Evolutionary conservation across 2,888 invertebrate genomes (phyloP).

Genomic region (Amaurobius ferox): DNA sequence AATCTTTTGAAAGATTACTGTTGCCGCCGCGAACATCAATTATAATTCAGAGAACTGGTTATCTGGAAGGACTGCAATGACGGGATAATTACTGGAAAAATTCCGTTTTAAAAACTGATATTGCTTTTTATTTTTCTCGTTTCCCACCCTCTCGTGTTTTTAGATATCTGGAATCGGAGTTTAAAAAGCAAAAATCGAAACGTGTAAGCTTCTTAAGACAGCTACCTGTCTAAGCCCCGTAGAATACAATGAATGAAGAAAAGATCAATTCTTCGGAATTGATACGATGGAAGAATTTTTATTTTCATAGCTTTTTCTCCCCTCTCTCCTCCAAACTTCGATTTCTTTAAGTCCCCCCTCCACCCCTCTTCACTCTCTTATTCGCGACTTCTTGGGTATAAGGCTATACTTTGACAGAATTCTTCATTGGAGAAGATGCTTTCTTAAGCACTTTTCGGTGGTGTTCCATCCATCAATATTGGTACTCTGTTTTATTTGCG

Average conservation of each 20-base stretch:
- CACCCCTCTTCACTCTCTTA: too few species aligned
- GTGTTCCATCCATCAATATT: too few species aligned
- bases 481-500: too few species aligned
- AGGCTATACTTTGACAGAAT: too few species aligned
- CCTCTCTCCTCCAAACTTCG: not conserved
- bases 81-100: not conserved
- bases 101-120: constrained; percentile 13
- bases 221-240: not conserved
- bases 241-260: constrained; percentile 24
- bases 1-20: too few species aligned
- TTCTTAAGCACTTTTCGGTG: too few species aligned
- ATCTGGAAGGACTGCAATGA: not conserved
- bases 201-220: constrained; percentile 39
- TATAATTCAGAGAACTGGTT: too few species aligned
- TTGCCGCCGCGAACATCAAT: too few species aligned
- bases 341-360: too few species aligned
- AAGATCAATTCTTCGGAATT: constrained; percentile 45
- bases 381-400: too few species aligned
- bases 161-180: not conserved
- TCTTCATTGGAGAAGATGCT: too few species aligned
- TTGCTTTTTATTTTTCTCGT: constrained; percentile 11
- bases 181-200: constrained; percentile 25
- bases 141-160: not conserved
- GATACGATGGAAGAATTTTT: constrained; percentile 41
- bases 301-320: constrained; percentile 24